A percentile compares a stretch with the other conserved stretches of the same genome.
phyloP scores from a whole-genome alignment of 1,140 invertebrate species.

The Thrips palmi region DNA sequence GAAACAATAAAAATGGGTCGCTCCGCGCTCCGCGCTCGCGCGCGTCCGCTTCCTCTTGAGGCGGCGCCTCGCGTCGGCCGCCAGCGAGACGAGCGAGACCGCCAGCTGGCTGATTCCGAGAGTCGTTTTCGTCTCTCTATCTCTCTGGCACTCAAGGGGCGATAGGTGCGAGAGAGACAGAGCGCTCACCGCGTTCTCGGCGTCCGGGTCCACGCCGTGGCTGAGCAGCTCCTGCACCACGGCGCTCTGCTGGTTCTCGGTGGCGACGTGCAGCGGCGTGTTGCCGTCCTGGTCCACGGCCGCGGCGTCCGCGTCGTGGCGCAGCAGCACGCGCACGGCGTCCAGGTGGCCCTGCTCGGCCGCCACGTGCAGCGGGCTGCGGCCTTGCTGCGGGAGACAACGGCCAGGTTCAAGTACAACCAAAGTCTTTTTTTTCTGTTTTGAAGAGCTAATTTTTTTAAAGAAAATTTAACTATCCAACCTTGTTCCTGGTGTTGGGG shows the following conservation, averaged over 20 bases:
- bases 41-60: too few relatives aligned
- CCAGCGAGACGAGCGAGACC: too few relatives aligned
- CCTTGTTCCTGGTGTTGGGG: conserved; percentile 35
- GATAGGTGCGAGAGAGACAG: not conserved
- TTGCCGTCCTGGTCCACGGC: conserved; percentile 55
- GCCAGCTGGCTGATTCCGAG: too few relatives aligned
- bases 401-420: too few relatives aligned
- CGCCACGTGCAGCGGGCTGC: conserved; percentile 51
- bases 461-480: conserved; percentile 15
- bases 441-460: not conserved
- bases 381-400: too few relatives aligned
- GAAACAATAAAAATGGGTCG: too few relatives aligned
- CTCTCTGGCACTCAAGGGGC: too few relatives aligned
- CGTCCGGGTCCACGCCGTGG: conserved; percentile 33
- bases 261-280: conserved; percentile 61
- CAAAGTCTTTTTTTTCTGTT: not conserved
- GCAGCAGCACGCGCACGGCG: conserved; percentile 41
- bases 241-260: conserved; percentile 53
- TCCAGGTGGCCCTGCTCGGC: conserved; percentile 51
- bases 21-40: too few relatives aligned
- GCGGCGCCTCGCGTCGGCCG: too few relatives aligned
- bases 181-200: conserved; percentile 29
- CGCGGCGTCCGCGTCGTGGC: conserved; percentile 26
- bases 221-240: conserved; percentile 50
- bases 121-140: too few relatives aligned